These are phyloP conservation scores for Prenolepis imparis DNA, from an alignment of 2,888 invertebrate genomes.

Conservation along the genomic window DNA sequence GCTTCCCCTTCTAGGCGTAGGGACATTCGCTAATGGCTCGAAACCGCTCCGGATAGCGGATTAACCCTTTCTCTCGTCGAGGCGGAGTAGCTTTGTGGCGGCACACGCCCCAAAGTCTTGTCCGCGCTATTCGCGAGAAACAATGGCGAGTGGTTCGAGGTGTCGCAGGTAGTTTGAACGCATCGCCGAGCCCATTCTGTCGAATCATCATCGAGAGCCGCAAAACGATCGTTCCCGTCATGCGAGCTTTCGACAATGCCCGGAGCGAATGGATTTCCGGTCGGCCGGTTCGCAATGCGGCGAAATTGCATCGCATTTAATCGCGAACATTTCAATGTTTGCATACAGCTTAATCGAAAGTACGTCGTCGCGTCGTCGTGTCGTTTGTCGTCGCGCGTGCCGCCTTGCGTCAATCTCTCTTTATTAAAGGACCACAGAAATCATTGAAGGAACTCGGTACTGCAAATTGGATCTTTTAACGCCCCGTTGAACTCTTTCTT, in stretches of 20 bases:
- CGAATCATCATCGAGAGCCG: conserved; percentile 12
- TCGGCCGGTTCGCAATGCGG: conserved; percentile 22
- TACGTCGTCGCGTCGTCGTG: background rate
- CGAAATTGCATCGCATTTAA: conserved; percentile 38
- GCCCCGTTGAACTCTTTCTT: conserved; percentile 32
- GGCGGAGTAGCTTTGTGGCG: conserved; percentile 60
- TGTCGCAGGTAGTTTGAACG: conserved; percentile 73
- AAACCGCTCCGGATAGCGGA: conserved; percentile 25
- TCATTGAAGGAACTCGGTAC: background rate
- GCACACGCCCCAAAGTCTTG: conserved; percentile 65
- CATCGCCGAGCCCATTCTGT: conserved; percentile 73
- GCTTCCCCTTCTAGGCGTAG: background rate
- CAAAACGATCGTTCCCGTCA: background rate
- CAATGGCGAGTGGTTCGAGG: conserved; percentile 66
- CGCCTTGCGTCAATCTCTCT: conserved; percentile 17
- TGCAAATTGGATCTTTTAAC: conserved; percentile 40
- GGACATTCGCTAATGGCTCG: conserved; percentile 6
- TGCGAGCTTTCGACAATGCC: conserved; percentile 27
- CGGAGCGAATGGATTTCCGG: conserved; percentile 44
- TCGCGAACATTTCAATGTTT: conserved; percentile 42
- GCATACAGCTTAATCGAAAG: conserved; percentile 46
- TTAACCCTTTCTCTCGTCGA: conserved; percentile 60
- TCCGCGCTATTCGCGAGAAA: conserved; percentile 60
- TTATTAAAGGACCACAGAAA: conserved; percentile 10
- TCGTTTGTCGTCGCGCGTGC: conserved; percentile 28